These are phyloP conservation scores for Cochlearius cochlearius DNA, from an alignment of 2,113 vertebrate genomes.

Conservation along the genomic window DNA sequence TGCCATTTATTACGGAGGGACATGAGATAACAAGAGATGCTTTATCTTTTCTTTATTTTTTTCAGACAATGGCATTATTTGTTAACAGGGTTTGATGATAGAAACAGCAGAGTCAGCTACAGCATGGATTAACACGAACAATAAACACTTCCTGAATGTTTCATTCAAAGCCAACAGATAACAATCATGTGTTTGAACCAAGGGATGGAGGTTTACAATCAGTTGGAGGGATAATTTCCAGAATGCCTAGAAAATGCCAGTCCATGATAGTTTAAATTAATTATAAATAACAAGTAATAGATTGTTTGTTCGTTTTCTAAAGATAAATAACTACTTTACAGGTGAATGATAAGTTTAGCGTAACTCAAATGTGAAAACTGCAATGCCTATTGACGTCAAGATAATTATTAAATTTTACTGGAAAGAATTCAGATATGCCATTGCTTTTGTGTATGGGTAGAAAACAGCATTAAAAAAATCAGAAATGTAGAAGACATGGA, in stretches of 20 bases:
- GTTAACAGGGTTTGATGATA: constrained; percentile 16
- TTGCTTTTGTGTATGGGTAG: neutral
- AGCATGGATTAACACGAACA: constrained; percentile 31
- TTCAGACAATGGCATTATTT: constrained; percentile 38
- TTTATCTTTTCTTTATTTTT: constrained; percentile 37
- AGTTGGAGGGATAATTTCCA: neutral
- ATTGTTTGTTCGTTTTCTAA: neutral
- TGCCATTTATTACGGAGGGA: neutral
- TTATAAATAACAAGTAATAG: neutral
- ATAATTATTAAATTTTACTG: neutral
- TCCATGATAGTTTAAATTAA: neutral
- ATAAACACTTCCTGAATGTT: constrained; percentile 44
- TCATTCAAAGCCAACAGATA: constrained; percentile 24
- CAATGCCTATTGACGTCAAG: neutral
- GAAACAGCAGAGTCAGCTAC: constrained; percentile 46
- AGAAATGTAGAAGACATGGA: neutral
- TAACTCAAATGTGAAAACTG: neutral
- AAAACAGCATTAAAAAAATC: neutral
- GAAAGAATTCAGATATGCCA: neutral
- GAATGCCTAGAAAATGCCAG: neutral
- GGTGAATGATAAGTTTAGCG: neutral
- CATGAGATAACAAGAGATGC: constrained; percentile 18
- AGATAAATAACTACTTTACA: neutral
- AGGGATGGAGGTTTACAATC: neutral
- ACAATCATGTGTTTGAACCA: constrained; percentile 20